Base-by-base conservation (phyloP, 2,888 invertebrate species). In the Campoletis raptor region DNA sequence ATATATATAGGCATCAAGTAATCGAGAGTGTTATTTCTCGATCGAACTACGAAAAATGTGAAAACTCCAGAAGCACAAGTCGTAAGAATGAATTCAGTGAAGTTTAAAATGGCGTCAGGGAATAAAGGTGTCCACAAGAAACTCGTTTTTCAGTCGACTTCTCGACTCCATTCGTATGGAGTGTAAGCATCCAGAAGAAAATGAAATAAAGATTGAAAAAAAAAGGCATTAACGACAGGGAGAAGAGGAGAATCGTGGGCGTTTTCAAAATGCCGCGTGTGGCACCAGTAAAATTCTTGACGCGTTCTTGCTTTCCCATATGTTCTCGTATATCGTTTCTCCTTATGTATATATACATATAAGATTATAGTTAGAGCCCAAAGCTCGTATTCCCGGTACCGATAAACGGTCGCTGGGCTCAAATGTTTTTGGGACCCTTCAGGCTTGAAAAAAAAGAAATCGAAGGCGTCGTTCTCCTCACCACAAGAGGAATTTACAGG, bases 401-500 rank as follows among this genome's bases (percentile, higher is more conserved):
- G 70, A 48, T 69, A 73, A 73, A 73, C 52, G 45, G 37, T 40
- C 72, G 76, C 42, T 61, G 57, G 37, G n/a, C 73, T 37, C 36
- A 61, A 64, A 67, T n/a, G 24, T 78, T 74, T 74, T 85, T 77
- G 40, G 24, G 67, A 21, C 48, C 54, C 72, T 77, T 77, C 64
- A 54, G 36, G 12, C 73, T 21, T 21, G 36, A 36, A 78, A 64
- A 67, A 57, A 61, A 85, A 78, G 74, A 82, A 82, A 85, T 79
- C 72, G 69, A 64, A 72, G 81, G 73, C 61, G n/a, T 72, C 57
- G 61, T 52, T 74, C 81, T 87, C 86, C 45, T 57, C 81, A 78
- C 52, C 76, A 82, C 74, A 45, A 84, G 81, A 79, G 83, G 86
- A 89, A 85, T 89, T 89, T 88, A 87, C 87, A 79, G 72, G 85